A percentile compares a stretch with the other conserved stretches of the same genome.
Evolutionary conservation across 2,113 vertebrate genomes (phyloP).

Genomic region (Mormoops blainvillei): DNA sequence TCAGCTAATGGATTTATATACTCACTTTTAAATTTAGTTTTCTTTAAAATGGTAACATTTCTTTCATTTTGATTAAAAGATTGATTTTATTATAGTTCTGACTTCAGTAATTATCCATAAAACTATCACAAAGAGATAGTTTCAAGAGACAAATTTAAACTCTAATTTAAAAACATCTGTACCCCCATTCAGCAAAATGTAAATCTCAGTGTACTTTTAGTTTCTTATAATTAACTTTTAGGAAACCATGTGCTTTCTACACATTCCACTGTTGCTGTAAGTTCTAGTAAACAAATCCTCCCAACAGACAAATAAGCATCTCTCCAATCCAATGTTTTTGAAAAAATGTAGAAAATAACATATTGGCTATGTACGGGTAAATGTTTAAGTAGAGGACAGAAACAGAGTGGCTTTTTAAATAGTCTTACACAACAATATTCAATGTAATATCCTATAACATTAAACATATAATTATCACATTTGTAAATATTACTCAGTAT

Average conservation of each 20-base stretch:
- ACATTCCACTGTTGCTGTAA: not conserved
- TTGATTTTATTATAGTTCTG: not conserved
- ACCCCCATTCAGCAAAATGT: not conserved
- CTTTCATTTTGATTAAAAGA: not conserved
- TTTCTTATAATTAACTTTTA: not conserved
- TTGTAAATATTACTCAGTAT: not conserved
- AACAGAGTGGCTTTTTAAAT: not conserved
- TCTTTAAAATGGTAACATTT: not conserved
- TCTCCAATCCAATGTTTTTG: not conserved
- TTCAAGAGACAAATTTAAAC: not conserved
- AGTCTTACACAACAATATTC: not conserved
- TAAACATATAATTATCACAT: not conserved
- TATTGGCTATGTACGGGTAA: not conserved
- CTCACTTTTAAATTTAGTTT: not conserved
- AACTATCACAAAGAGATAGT: not conserved
- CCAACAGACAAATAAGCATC: not conserved
- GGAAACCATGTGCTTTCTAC: not conserved
- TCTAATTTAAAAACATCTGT: not conserved
- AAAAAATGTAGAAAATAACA: not conserved
- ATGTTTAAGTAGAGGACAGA: not conserved
- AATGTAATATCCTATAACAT: not conserved
- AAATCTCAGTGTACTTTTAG: not conserved
- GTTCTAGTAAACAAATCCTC: not conserved
- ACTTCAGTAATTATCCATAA: not conserved
- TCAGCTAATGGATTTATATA: not conserved